These are phyloP conservation scores for Drosophila sucinea DNA, from an alignment of 1,140 invertebrate genomes.

Conservation along the genomic window DNA sequence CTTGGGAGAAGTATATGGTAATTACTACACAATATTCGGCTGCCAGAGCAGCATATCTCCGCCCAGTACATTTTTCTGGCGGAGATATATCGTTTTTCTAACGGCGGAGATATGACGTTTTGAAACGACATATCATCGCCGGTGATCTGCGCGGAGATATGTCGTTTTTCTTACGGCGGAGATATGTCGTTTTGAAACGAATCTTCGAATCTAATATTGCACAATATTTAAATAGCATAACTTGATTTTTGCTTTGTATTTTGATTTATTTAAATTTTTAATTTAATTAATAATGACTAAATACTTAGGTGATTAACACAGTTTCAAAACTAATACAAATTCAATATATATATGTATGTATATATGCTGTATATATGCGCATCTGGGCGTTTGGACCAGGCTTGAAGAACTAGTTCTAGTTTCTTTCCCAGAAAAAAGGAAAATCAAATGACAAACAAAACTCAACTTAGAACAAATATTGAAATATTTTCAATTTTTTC, in stretches of 20 bases:
- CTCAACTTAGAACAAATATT: constrained; percentile 34
- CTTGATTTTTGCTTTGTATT: constrained; percentile 41
- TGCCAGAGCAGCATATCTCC: no score
- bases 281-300: constrained; percentile 79
- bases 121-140: no score
- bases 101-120: no score
- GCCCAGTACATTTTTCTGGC: no score
- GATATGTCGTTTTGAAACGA: no score
- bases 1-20: no score
- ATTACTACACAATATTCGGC: no score
- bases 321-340: constrained; percentile 79
- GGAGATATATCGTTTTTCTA: no score
- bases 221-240: neutral
- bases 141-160: no score
- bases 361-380: constrained; percentile 11
- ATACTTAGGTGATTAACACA: constrained; percentile 82
- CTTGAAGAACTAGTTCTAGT: constrained; percentile 5
- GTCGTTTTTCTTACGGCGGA: no score
- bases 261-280: constrained; percentile 56
- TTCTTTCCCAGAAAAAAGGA: neutral
- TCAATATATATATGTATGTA: constrained; percentile 32
- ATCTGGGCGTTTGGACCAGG: constrained; percentile 24
- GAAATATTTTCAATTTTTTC: constrained; percentile 47
- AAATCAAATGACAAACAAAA: constrained; percentile 52
- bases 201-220: no score